Conservation (phyloP, 2,888 invertebrate species). For the Hirtodrosophila histrioides region DNA sequence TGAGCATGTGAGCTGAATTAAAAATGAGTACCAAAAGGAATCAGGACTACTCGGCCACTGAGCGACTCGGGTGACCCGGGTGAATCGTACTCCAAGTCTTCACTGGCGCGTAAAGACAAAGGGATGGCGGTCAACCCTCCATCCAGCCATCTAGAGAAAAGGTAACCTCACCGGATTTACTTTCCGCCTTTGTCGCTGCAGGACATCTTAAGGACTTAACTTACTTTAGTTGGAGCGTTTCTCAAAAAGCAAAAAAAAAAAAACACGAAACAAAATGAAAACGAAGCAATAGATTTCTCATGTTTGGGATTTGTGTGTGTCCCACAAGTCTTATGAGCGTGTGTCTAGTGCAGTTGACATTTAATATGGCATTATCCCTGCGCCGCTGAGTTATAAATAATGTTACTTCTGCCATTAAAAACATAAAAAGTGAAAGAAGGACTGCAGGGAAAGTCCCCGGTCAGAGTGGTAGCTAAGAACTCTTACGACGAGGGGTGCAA, state of each 20-base stretch:
- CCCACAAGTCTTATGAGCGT: conserved; percentile 67
- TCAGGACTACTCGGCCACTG: conserved; percentile 38
- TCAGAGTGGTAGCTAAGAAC: conserved; percentile 41
- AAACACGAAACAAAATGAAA: conserved; percentile 20
- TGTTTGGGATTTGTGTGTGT: conserved; percentile 76
- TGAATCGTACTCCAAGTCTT: conserved; percentile 39
- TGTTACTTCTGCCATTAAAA: conserved; percentile 68
- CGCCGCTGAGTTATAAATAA: conserved; percentile 77
- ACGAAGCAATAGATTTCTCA: conserved; percentile 74
- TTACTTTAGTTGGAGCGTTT: conserved; percentile 43
- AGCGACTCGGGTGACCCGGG: conserved; percentile 7
- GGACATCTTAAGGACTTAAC: conserved; percentile 74
- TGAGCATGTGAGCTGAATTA: conserved; percentile 74
- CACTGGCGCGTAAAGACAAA: conserved; percentile 75
- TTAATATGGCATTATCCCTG: conserved; percentile 77
- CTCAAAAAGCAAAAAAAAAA: conserved; percentile 9
- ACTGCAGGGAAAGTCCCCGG: conserved; percentile 13
- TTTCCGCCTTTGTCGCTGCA: conserved; percentile 65
- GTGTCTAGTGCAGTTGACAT: conserved; percentile 74
- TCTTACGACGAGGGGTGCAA: conserved; percentile 30
- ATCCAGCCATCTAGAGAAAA: conserved; percentile 36
- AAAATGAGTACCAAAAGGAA: conserved; percentile 68
- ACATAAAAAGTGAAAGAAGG: conserved; percentile 61
- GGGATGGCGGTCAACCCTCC: conserved; percentile 49
- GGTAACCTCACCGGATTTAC: conserved; percentile 74